Base-by-base conservation (phyloP, 2,797 vertebrate genomes). In the Pangasius djambal region DNA sequence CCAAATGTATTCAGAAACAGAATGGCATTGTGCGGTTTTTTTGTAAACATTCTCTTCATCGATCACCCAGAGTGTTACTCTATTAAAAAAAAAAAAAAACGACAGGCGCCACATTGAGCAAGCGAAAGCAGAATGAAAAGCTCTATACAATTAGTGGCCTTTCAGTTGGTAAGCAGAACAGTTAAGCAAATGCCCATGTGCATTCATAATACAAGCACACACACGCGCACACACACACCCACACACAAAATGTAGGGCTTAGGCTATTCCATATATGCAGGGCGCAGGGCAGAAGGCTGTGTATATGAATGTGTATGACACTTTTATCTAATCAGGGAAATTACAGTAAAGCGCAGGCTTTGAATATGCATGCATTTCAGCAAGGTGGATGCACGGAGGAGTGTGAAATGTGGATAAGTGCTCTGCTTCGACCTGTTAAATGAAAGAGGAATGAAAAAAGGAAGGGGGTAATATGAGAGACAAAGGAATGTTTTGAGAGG, bases 401-500 rank as follows among this genome's bases (percentile, higher is more conserved):
- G 88, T 72, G 57, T 63, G 74, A 83, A n/a, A 59, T 16, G 34
- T 52, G 75, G 65, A 44, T 88, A 59, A 81, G 88, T 89, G 85
- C 37, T 89, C 34, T 37, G 85, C 48, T 55, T 0, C 15, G n/a
- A 85, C 83, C 83, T 85, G 8, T 22, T 12, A 65, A 63, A 84
- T 78, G 52, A 78, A 82, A 48, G 89, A 74, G 34, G 81, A 86
- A 75, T 52, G 70, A 52, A 16, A 59, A 69, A 40, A 50, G 65
- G 63, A 31, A 87, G 77, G 57, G 57, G 83, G n/a, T 20, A 83
- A 90, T 90, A 86, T 69, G 74, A 91, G 75, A 88, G 86, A 90
- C 86, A 89, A 83, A 89, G 82, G 91, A 92, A 93, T 94, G 93
- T 93, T 95, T 95, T 93, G 92, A 94, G 94, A 94, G 91, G 93